Percentiles rank a stretch among this genome's conserved stretches.
Conservation (phyloP, 2,797 vertebrate genomes). For the Champsocephalus esox region DNA sequence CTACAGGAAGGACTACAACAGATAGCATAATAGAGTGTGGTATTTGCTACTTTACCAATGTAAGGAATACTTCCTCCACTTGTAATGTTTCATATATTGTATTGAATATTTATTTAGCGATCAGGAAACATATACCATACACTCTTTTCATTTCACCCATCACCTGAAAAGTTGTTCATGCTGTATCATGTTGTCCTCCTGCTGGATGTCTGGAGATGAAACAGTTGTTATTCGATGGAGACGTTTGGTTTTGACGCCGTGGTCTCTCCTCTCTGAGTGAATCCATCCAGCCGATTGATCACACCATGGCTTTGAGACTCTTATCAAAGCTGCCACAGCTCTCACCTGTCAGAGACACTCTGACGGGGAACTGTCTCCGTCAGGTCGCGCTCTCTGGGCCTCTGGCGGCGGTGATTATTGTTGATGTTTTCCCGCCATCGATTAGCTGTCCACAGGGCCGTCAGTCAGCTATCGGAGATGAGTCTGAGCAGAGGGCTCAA, state of each 20-base stretch:
- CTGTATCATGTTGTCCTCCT: background rate
- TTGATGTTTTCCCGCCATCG: conserved; percentile 65
- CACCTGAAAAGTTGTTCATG: background rate
- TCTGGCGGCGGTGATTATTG: conserved; percentile 60
- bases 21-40: too few species aligned
- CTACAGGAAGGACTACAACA: too few species aligned
- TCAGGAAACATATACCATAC: background rate
- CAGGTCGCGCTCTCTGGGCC: conserved; percentile 35
- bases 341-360: conserved; percentile 41
- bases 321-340: conserved; percentile 51
- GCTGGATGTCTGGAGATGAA: background rate
- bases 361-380: conserved; percentile 56
- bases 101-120: background rate
- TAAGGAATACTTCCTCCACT: background rate
- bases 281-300: conserved; percentile 51
- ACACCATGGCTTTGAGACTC: conserved; percentile 26
- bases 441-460: conserved; percentile 66
- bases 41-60: background rate
- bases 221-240: conserved; percentile 19
- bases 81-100: too few species aligned
- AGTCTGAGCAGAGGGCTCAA: conserved; percentile 54
- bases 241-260: conserved; percentile 32
- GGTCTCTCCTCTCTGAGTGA: conserved; percentile 29
- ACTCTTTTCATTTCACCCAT: background rate
- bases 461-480: conserved; percentile 43